A percentile compares a stretch with the other conserved stretches of the same genome.
Conservation (phyloP, 2,888 invertebrate genomes). For the Lissocephala sabroskyi region DNA sequence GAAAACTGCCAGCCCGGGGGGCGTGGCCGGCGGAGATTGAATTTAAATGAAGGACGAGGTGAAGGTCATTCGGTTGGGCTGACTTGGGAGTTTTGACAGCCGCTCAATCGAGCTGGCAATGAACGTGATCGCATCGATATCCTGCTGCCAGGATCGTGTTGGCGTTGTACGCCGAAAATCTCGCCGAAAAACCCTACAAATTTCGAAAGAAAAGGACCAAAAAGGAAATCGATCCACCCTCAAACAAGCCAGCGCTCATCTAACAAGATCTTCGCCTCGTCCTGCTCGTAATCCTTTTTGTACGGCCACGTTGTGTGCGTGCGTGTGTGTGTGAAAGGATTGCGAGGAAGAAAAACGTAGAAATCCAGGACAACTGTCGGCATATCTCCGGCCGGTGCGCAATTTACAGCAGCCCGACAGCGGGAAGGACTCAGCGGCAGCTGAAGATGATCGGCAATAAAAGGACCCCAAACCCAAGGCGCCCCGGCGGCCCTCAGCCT, state of each 20-base stretch:
- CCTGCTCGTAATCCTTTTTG: conserved; percentile 68
- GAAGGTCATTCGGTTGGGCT: too few relatives aligned
- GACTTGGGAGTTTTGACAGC: conserved; percentile 44
- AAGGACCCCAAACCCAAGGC: conserved; percentile 24
- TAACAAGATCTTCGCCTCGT: conserved; percentile 58
- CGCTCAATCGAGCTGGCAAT: conserved; percentile 43
- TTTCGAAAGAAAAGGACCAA: conserved; percentile 21
- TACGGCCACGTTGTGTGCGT: conserved; percentile 52
- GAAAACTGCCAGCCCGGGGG: conserved; percentile 31
- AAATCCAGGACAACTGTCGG: conserved; percentile 61
- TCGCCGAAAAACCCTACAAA: conserved; percentile 26
- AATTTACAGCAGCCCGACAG: conserved; percentile 21
- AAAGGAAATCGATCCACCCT: conserved; percentile 57
- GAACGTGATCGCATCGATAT: conserved; percentile 38
- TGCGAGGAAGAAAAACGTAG: conserved; percentile 23
- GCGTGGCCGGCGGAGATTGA: too few relatives aligned
- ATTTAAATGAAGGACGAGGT: too few relatives aligned
- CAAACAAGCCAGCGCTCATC: conserved; percentile 25
- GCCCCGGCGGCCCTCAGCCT: conserved; percentile 16
- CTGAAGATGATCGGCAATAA: conserved; percentile 48
- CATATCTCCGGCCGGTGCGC: conserved; percentile 60
- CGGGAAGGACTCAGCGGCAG: conserved; percentile 38
- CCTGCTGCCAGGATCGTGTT: conserved; percentile 39
- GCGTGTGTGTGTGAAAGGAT: conserved; percentile 48
- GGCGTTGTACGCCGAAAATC: conserved; percentile 47